phyloP scores from a whole-genome alignment of 2,888 invertebrate species.

The Dicycla oo region DNA sequence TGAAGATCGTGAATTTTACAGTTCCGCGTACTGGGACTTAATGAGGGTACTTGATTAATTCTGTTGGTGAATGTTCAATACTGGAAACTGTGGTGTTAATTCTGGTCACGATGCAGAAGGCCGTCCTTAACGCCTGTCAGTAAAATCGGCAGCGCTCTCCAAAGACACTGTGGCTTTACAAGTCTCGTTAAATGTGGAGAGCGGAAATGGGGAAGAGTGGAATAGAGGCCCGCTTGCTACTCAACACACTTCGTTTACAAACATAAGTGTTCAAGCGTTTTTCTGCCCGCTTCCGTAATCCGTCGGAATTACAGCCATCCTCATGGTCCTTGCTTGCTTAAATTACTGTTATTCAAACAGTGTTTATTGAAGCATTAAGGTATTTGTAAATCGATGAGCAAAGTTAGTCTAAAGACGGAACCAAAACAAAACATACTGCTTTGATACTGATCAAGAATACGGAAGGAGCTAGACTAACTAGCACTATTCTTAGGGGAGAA shows the following conservation, averaged over 20 bases:
- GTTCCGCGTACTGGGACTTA: conserved; percentile 31
- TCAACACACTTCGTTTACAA: conserved; percentile 34
- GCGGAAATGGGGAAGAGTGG: conserved; percentile 23
- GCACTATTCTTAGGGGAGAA: conserved; percentile 14
- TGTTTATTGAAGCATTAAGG: conserved; percentile 19
- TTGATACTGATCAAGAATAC: conserved; percentile 39
- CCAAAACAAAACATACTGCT: conserved; percentile 21
- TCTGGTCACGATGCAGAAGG: conserved; percentile 29
- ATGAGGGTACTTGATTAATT: conserved; percentile 53
- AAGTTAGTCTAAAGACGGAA: not conserved
- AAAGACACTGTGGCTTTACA: conserved; percentile 2
- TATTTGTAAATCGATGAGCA: conserved; percentile 1
- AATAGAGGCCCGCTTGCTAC: conserved; percentile 20
- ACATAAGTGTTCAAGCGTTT: conserved; percentile 31
- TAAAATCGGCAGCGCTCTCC: conserved; percentile 5
- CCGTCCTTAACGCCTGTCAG: conserved; percentile 15
- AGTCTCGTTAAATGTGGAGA: conserved; percentile 32
- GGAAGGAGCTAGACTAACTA: conserved; percentile 17
- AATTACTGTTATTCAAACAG: conserved; percentile 13
- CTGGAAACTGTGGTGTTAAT: conserved; percentile 34
- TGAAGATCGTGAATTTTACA: conserved; percentile 55
- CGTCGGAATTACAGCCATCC: not conserved
- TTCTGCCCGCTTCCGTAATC: not conserved
- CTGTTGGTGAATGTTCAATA: conserved; percentile 11
- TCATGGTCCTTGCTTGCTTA: conserved; percentile 16